Evolutionary conservation across 2,888 invertebrate genomes (phyloP), one percentile per base, ranked within the genome.

Genomic region (Callinectes sapidus): DNA sequence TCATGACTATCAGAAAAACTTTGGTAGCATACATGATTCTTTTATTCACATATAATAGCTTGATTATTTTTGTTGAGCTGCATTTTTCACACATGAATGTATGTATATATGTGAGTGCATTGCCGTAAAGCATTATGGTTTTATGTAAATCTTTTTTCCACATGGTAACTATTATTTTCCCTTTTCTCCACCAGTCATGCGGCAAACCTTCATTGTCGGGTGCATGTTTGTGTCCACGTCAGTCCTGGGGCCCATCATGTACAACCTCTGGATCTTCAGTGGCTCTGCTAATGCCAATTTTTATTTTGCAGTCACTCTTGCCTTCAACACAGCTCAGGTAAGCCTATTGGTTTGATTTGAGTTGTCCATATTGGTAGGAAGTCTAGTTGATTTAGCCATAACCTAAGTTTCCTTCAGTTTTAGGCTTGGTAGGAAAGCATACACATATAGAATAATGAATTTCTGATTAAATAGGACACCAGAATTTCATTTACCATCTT

Each of bases 271-370:
- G 99, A 98, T 99, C 95, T 98, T 98, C 96, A 97, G 98, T 16
- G 98, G 99, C 81, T 99, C 99, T 85, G 99, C 99, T 10, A 99
- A 99, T 96, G 99, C 99, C 0, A 99, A 99, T 96, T 99, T 99
- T 96, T 99, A 99, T 96, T 99, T 99, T 96, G 99, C 99, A 66
- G 98, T 99, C 0, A 99, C 99, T 0, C 96, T 99, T 39, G 98
- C 98, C 0, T 99, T 98, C 96, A 98, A 98, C 35, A 98, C 98
- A 89, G 98, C 98, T 92, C 98, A 98, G 96, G 96, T 96, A 96
- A 95, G 94, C 42, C 87, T 35, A 28, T 18, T 77, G n/a, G 23
- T 71, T 88, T 55, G 16, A 48, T 89, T 39, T 66, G 92, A 18
- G 3, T 71, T 28, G 71, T 28, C 23, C 92, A 35, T 94, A 42